Evolutionary conservation across 2,888 invertebrate genomes (phyloP), one percentile per base, ranked within the genome.

Genomic region (Dolichopus griseipennis): DNA sequence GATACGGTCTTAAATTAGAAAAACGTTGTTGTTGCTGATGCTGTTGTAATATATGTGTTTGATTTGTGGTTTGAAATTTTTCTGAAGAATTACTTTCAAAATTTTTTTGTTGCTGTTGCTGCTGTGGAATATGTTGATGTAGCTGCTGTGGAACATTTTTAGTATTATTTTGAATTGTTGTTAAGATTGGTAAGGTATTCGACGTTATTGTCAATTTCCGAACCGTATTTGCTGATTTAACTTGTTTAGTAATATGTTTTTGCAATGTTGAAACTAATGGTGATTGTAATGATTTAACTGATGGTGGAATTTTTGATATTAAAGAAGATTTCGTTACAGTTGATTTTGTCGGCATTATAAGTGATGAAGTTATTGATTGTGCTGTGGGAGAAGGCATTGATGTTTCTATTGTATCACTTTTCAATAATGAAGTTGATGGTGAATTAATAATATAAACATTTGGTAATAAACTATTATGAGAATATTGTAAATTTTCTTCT

Each of bases 11-110:
- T 12, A 1, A 12, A 52, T 12, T 12, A 15, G 52, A 18, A 12
- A 7, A 52, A 15, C 76, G 74, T 71, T 77, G 78, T 72, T 78
- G 77, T 4, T 77, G 75, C 65, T 76, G 72, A 67, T 77, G 73
- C 68, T 52, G 52, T 37, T 7, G 1, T 20, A 27, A n/a, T 15
- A 22, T 27, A 5, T 37, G 1, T 7, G 69, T 68, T 71, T 34
- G 21, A 34, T 33, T 68, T 64, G 12, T 66, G 62, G 62, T 22
- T 65, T 0, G 69, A 65, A 41, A 67, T 67, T 2, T 62, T 27
- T 15, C 52, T 61, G 27, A 37, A 12, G 2, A 2, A 21, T 64
- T 27, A 34, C 5, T 22, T 20, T 64, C 10, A 15, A 18, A 20
- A 15, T 22, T 64, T 64, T 64, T 2, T 64, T 21, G 64, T 64